Evolutionary conservation across 2,797 vertebrate genomes (phyloP).

Genomic region (Enteromius unitaeniatus): DNA sequence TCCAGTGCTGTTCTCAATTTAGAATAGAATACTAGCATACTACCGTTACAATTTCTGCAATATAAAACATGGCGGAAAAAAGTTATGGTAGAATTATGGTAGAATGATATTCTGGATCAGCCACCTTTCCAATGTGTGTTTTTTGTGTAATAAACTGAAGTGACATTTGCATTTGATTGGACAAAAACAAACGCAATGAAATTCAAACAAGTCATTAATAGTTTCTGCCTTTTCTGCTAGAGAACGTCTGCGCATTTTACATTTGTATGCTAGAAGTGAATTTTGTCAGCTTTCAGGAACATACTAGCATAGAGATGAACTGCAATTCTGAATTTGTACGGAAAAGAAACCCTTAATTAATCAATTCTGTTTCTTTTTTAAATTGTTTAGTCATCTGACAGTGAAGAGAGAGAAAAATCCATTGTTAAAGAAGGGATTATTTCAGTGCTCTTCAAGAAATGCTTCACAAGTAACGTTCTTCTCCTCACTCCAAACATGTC

Average conservation of each 20-base stretch:
- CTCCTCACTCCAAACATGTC: not conserved
- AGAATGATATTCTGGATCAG: not conserved
- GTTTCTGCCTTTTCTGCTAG: not conserved
- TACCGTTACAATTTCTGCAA: not conserved
- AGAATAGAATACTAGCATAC: not conserved
- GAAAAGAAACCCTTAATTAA: not conserved
- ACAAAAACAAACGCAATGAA: not conserved
- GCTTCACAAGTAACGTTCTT: not conserved
- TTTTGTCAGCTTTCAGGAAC: not conserved
- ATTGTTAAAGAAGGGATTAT: slow-evolving; percentile 38
- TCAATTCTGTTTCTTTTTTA: not conserved
- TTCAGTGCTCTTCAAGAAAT: slow-evolving; percentile 22
- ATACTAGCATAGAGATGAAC: not conserved
- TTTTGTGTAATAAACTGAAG: not conserved
- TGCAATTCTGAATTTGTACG: not conserved
- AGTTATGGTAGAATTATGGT: not conserved
- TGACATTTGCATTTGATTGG: not conserved
- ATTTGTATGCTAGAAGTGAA: too few species aligned
- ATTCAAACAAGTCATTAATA: not conserved
- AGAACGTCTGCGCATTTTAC: not conserved
- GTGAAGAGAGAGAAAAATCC: slow-evolving; percentile 14
- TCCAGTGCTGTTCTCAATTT: not conserved
- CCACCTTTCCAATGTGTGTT: not conserved
- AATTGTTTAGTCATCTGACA: slow-evolving; percentile 7
- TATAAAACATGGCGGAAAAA: not conserved